Base-by-base conservation (phyloP, 2,113 vertebrate genomes). In the Natator depressus region DNA sequence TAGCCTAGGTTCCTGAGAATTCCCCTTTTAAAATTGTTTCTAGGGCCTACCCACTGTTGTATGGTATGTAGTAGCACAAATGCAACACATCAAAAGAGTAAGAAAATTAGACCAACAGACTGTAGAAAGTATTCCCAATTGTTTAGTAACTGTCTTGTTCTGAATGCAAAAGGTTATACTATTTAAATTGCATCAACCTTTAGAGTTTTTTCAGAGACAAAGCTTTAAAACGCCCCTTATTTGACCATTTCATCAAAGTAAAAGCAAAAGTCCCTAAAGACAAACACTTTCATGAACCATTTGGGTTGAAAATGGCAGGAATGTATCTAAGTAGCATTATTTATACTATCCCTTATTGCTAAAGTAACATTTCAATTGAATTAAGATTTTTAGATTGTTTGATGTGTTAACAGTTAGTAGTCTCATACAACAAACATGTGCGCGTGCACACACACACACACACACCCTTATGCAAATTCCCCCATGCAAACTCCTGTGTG, bases 141-240 rank as follows among this genome's bases (percentile, higher is more conserved):
- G 42, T 79, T 89, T 81, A 31, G 22, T 79, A 93, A 94, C 79
- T 72, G 38, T 42, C 82, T 54, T 78, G 27, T 62, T 87, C 57
- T 80, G 46, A 85, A 87, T 65, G 65, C 29, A 10, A 93, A 59
- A 47, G 72, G 62, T 65, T 85, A 81, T 69, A 17, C 9, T 12
- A n/a, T 19, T 94, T 89, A 54, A 95, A 96, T 91, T 27, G n/a
- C 3, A 89, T 90, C 57, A 42, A 84, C 25, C 47, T 90, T 85
- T 85, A 88, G 49, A 89, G 54, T 80, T 79, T 76, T 62, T 91
- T 91, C 88, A 94, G 82, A 85, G 29, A 87, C 20, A 38, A 90
- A 62, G 3, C 20, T 93, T 57, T 20, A 89, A 88, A 25, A 92
- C 90, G 25, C 10, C 95, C 16, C 62, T 93, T 78, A 38, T 42